These are phyloP conservation scores for Colletes gigas DNA, from an alignment of 1,140 invertebrate genomes.

Conservation along the genomic window DNA sequence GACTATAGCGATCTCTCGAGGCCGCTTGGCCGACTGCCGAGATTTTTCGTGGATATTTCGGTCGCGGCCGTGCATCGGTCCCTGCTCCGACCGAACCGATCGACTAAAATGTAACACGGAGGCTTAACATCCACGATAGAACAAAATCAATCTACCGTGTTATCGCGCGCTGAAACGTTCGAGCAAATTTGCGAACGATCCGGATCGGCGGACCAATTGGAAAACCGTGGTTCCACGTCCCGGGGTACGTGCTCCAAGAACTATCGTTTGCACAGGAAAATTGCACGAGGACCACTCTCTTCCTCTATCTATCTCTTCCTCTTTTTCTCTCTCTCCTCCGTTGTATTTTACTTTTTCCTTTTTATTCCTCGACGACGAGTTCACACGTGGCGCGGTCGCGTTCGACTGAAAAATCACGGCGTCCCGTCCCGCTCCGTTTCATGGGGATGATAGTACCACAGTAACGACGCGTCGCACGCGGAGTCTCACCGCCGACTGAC, in stretches of 20 bases:
- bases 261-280: neutral
- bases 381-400: slow-evolving; percentile 10
- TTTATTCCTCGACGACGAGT: neutral
- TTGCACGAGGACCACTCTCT: neutral
- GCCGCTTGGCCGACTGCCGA: slow-evolving; percentile 70
- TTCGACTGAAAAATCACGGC: slow-evolving; percentile 6
- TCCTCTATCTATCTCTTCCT: neutral
- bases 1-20: slow-evolving; percentile 59
- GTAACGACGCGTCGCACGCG: slow-evolving; percentile 59
- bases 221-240: neutral
- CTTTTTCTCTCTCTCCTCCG: too few species aligned
- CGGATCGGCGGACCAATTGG: neutral
- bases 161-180: neutral
- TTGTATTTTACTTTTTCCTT: neutral
- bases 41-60: slow-evolving; percentile 75
- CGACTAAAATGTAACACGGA: slow-evolving; percentile 23
- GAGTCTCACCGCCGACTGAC: slow-evolving; percentile 69
- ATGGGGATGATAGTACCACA: neutral
- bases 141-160: slow-evolving; percentile 4
- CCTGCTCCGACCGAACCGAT: slow-evolving; percentile 27
- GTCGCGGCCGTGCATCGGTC: slow-evolving; percentile 67
- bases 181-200: neutral
- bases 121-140: neutral
- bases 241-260: neutral
- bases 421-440: too few species aligned